Percentiles rank a stretch among this genome's conserved stretches.
Evolutionary conservation across 2,797 vertebrate species (phyloP).

Genomic region (Pseudotriccus pelzelni): DNA sequence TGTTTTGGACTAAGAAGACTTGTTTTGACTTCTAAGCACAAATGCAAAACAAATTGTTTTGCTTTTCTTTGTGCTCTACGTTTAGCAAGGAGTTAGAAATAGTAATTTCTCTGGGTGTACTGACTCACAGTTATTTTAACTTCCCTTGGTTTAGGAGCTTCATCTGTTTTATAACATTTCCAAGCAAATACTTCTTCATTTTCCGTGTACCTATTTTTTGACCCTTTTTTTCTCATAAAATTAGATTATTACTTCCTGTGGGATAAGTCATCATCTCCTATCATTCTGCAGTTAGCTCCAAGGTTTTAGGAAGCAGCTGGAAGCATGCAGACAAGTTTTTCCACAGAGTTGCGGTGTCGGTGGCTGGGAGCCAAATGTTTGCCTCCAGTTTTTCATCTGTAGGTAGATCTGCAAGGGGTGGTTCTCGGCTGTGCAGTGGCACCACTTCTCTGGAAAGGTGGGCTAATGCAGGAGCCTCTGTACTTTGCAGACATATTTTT

Average conservation of each 20-base stretch:
- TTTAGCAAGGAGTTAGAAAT: not conserved
- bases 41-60: not conserved
- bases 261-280: not conserved
- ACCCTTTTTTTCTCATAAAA: not conserved
- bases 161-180: not conserved
- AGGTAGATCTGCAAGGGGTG: not conserved
- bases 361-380: not conserved
- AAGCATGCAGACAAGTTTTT: not conserved
- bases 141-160: not conserved
- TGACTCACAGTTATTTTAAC: not conserved
- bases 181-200: not conserved
- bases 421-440: not conserved
- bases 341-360: accelerated
- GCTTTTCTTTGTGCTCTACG: not conserved
- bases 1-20: not conserved
- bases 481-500: not conserved
- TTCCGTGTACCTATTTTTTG: accelerated
- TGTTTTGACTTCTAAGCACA: slow-evolving; percentile 16
- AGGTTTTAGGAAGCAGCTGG: not conserved
- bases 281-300: not conserved
- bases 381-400: not conserved
- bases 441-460: accelerated
- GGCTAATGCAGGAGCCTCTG: not conserved
- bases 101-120: not conserved
- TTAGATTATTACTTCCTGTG: not conserved